Base-by-base conservation (phyloP, 1,140 invertebrate species). In the Drosophila busckii region DNA sequence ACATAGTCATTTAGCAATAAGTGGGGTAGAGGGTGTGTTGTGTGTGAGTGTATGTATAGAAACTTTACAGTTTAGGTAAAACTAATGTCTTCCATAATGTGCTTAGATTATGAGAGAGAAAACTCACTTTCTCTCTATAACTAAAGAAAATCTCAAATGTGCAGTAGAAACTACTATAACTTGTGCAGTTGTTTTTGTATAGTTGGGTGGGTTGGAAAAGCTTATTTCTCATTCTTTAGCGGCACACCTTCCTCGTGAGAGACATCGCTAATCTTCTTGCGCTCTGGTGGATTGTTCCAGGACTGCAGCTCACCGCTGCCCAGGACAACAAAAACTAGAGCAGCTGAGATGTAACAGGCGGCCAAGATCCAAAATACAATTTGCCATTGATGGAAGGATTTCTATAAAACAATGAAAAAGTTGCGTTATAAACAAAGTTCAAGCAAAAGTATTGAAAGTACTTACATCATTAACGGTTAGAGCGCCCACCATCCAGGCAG, bases 361-460 rank as follows among this genome's bases (percentile, higher is more conserved):
- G 93, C 92, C 2, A 96, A 82, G 19, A 96, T 93, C 90, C 93
- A 95, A 87, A 97, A 97, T 0, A 97, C 93, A 31, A 92, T 92
- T 70, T 92, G 92, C 95, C 96, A 97, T 75, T 93, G 91, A 8
- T 89, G 89, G 71, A 93, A 92, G 0, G 92, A 93, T 88, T 93
- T 91, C 93, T 94, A 87, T 12, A 88, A 88, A 32, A 35, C 17
- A 50, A 62, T 9, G 13, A 15, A 29, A 50, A 35, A 35, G 13
- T 8, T 87, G 82, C n/a, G n/a, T n/a, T n/a, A n/a, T n/a, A n/a
- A n/a, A n/a, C n/a, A n/a, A n/a, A n/a, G n/a, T n/a, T n/a, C n/a
- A n/a, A n/a, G n/a, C n/a, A n/a, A n/a, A n/a, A n/a, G n/a, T n/a
- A n/a, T n/a, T n/a, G n/a, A n/a, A n/a, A n/a, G n/a, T n/a, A 88